Evolutionary conservation across 1,140 invertebrate species (phyloP), one percentile per base, ranked within the genome.

Genomic region (Micrasema minimum): DNA sequence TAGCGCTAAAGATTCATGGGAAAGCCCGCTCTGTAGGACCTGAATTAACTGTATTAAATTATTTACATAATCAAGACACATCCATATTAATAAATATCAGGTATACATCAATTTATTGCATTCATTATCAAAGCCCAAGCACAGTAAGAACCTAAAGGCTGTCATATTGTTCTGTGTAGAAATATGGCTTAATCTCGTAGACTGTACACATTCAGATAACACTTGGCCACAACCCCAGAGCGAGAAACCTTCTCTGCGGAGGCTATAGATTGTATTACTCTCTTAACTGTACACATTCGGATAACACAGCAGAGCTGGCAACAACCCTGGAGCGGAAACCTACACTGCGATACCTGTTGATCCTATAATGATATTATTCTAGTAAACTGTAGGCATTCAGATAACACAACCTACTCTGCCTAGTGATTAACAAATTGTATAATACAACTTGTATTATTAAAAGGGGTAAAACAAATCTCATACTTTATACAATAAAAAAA

Each of bases 31-130:
- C 7, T 26, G n/a, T n/a, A 38, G 3, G 55, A 38, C 35, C 20
- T 5, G 14, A 16, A 3, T 20, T 20, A 31, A 50, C 18, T 50
- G 16, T 22, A 20, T 45, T 18, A 3, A 9, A 50, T 50, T 50
- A 50, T 18, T 9, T 50, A 22, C 18, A 50, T 50, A 50, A 50
- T 50, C 46, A 50, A 50, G 51, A 55, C 23, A 51, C 55, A 18
- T n/a, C 12, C 41, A 45, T n/a, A 65, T 65, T n/a, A 65, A 48
- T 50, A 10, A 77, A 79, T 59, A 77, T 79, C 77, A 80, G 79
- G 77, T 80, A 80, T 81, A 81, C 79, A 83, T 80, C 20, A 50
- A 55, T 51, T 71, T 35, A 53, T 65, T 65, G 59, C 59, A 48
- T 65, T 71, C 69, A 65, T 71, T 65, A 64, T 71, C 69, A 65